Base-by-base conservation (phyloP, 2,113 vertebrate genomes). In the Struthio camelus region DNA sequence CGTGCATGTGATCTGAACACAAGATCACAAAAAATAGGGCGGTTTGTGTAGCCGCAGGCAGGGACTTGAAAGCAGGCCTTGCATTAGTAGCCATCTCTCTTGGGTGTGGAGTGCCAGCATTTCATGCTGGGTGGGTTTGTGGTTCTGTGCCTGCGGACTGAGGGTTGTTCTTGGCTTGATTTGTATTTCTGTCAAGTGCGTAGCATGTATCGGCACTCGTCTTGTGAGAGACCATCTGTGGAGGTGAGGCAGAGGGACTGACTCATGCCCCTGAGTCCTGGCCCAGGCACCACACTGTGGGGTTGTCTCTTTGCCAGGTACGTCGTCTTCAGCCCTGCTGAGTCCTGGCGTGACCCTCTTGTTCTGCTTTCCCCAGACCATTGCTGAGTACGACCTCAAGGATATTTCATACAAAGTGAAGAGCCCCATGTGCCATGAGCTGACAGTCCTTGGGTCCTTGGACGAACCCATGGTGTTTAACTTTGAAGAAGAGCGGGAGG, bases 401-500 rank as follows among this genome's bases (percentile, higher is more conserved):
- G 97, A 98, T 4, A 91, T 99, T 73, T 96, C 95, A 6, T 99
- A 99, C n/a, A 98, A 97, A 76, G 96, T 98, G 85, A 98, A 96
- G 72, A 98, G 97, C 2, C 67, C 98, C 19, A 97, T 96, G 16
- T 98, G 98, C 91, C 99, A 99, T 1, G 98, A 99, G 96, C 98
- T 99, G 97, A 91, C 76, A 4, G 93, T 98, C 1, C 94, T 84
- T 2, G 93, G 97, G 16, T 97, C 98, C 3, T 97, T 98, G 0
- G 97, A 98, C 1, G 97, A 98, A 92, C 98, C 98, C 67, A 77
- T 98, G 87, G 93, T 97, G 73, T 98, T 98, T 66, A 98, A 96
- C 95, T 99, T 99, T 75, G 98, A 98, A 85, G 98, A 98, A 7
- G 98, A 99, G 96, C 97, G 97, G 14, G 99, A 99, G 83, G 99